Evolutionary conservation across 1,140 invertebrate genomes (phyloP), one percentile per base, ranked within the genome.

Genomic region (Drosophila ohnishii): DNA sequence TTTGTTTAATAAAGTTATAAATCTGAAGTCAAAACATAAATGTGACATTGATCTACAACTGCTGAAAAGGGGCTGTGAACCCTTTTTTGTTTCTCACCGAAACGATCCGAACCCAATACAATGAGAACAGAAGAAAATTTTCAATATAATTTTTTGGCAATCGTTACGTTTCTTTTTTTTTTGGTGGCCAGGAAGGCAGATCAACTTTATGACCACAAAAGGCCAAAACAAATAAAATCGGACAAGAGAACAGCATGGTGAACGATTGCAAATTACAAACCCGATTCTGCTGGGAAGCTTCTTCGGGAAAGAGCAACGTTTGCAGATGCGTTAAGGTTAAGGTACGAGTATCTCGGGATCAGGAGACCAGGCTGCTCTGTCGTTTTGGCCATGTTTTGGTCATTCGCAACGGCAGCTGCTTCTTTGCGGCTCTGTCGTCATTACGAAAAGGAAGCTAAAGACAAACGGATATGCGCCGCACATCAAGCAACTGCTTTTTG

Each of bases 401-500:
- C 28, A 51, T 66, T 64, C 47, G 55, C 60, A n/a, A 60, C 71
- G 84, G 83, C 83, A 87, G 83, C 83, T 87, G 83, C 83, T 87
- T 80, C 83, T 86, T 87, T 81, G 51, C 60, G 69, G 73, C 65
- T 81, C 73, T 78, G 82, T 81, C 82, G 78, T 86, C 80, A 83
- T 88, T 87, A 87, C 83, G 64, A 83, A 86, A 83, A 86, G 83
- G 83, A 86, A 87, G 83, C 83, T 87, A 87, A 87, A 87, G 83
- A 88, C 83, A 87, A 86, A 87, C 84, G 83, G 83, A 87, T 87
- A 87, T 87, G 84, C 83, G 79, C 64, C 69, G 79, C 83, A 83
- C 79, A 86, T 86, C 83, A 86, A 86, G 83, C 83, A 87, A 87
- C 83, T 87, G 83, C 82, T 73, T 87, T 80, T 76, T 66, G 28